Conservation (phyloP, 2,888 invertebrate genomes). For the Galeopsomyia nigrocyanea region DNA sequence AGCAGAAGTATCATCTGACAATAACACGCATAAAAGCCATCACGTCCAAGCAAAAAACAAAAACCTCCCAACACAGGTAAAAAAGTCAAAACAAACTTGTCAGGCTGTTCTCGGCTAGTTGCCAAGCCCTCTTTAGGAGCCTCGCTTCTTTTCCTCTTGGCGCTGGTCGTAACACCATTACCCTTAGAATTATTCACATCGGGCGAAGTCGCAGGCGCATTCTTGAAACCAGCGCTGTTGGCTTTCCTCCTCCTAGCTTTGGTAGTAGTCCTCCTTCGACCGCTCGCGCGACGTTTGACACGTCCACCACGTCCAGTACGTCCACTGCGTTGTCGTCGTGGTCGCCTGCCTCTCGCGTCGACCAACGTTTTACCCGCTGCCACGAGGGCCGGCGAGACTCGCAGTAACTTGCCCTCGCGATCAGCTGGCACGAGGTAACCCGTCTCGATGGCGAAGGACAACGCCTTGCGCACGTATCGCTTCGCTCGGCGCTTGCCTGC, state of each 20-base stretch:
- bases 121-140: no score
- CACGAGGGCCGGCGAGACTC: constrained; percentile 51
- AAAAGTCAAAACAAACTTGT: no score
- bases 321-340: neutral
- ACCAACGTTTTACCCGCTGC: no score
- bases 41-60: no score
- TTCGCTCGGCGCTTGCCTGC: constrained; percentile 58
- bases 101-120: no score
- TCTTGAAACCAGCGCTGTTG: neutral
- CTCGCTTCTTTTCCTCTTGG: no score
- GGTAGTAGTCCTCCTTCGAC: no score
- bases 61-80: no score
- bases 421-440: constrained; percentile 59
- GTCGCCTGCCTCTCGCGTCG: neutral
- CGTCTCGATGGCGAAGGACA: constrained; percentile 57
- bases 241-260: neutral
- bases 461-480: constrained; percentile 56
- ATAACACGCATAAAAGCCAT: no score
- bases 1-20: no score
- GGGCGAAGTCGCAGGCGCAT: neutral
- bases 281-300: neutral
- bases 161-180: no score
- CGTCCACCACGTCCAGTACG: neutral
- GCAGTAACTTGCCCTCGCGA: constrained; percentile 54
- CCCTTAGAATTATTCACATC: no score